These are phyloP conservation scores for Calycopis cecrops DNA, from an alignment of 1,140 invertebrate genomes.

Conservation along the genomic window DNA sequence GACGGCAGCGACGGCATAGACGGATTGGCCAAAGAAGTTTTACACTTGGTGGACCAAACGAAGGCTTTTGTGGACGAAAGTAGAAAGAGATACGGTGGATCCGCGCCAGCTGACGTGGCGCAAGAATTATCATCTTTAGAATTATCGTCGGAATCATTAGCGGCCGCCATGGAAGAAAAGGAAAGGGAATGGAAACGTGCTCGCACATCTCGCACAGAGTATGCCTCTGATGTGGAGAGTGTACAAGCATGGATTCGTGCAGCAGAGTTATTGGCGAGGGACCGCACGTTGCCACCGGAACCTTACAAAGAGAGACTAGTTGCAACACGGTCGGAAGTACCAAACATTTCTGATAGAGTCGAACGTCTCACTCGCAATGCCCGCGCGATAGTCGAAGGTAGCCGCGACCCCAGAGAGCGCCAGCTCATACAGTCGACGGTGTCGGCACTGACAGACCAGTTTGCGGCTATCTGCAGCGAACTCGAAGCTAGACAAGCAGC, in stretches of 20 bases:
- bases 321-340: conserved; percentile 85
- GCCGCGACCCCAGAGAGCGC: conserved; percentile 85
- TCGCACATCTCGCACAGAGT: conserved; percentile 86
- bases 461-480: conserved; percentile 84
- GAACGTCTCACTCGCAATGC: conserved; percentile 87
- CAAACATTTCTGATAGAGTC: conserved; percentile 83
- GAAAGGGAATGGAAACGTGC: conserved; percentile 90
- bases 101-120: conserved; percentile 83
- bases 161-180: conserved; percentile 89
- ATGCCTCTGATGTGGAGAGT: conserved; percentile 85
- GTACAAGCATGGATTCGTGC: conserved; percentile 88
- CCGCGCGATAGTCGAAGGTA: conserved; percentile 85
- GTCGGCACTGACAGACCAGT: conserved; percentile 84
- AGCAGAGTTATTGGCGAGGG: conserved; percentile 88
- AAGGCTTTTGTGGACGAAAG: conserved; percentile 80
- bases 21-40: conserved; percentile 72
- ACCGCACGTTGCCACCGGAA: conserved; percentile 85
- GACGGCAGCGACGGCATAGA: conserved; percentile 77
- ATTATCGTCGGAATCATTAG: conserved; percentile 85
- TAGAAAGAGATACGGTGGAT: conserved; percentile 81
- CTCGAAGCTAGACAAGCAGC: conserved; percentile 89
- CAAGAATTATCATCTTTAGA: conserved; percentile 86
- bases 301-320: conserved; percentile 85
- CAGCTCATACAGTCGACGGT: conserved; percentile 85
- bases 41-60: conserved; percentile 75